Evolutionary conservation across 1,140 invertebrate genomes (phyloP).

Genomic region (Brachionus rubens): DNA sequence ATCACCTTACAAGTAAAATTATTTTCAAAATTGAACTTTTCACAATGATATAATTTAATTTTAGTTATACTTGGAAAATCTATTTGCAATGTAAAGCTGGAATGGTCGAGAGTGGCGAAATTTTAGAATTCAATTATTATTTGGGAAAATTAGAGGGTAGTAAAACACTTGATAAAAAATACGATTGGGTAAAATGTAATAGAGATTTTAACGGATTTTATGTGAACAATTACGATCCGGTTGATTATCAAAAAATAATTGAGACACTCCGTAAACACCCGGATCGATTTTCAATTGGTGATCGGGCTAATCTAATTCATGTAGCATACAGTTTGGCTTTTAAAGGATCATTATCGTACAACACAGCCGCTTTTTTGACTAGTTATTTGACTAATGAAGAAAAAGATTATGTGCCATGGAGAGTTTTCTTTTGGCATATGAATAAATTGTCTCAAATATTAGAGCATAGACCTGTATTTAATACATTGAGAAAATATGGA

Average conservation of each 20-base stretch:
- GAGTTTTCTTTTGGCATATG: slow-evolving; percentile 41
- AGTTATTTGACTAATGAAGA: slow-evolving; percentile 23
- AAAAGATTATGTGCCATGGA: slow-evolving; percentile 39
- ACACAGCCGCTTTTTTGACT: neutral
- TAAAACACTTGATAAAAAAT: neutral
- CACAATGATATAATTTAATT: neutral
- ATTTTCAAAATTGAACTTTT: no score
- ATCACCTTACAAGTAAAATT: slow-evolving; percentile 40
- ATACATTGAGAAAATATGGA: slow-evolving; percentile 15
- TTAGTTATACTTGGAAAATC: slow-evolving; percentile 43
- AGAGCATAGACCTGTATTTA: slow-evolving; percentile 40
- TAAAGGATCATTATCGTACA: slow-evolving; percentile 22
- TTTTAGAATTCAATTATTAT: neutral
- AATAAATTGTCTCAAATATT: slow-evolving; percentile 7
- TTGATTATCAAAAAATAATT: slow-evolving; percentile 11
- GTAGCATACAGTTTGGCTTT: slow-evolving; percentile 41
- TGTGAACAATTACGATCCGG: slow-evolving; percentile 23
- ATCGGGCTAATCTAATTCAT: slow-evolving; percentile 41
- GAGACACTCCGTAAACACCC: neutral
- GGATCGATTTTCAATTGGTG: slow-evolving; percentile 14
- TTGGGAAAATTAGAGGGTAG: neutral
- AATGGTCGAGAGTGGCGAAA: neutral
- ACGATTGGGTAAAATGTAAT: slow-evolving; percentile 45
- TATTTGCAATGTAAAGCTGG: slow-evolving; percentile 43
- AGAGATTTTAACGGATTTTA: slow-evolving; percentile 42